phyloP scores from a whole-genome alignment of 2,888 invertebrate species.

The Melipona beecheii region DNA sequence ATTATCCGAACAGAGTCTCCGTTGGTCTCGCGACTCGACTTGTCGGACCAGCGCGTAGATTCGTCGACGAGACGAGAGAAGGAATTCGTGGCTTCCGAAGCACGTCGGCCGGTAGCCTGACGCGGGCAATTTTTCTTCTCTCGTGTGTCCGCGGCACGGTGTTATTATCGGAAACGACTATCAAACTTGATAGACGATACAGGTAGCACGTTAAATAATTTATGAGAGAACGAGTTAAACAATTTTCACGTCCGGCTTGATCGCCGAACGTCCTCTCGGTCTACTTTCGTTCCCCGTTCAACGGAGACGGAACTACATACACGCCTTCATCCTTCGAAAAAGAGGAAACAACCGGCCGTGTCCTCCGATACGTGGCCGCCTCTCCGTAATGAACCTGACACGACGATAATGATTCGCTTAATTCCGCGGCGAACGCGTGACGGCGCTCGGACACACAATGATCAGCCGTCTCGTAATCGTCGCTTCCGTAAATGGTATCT shows the following conservation, averaged over 20 bases:
- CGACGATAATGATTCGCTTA: conserved; percentile 65
- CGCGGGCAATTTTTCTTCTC: conserved; percentile 18
- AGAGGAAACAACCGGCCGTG: conserved; percentile 26
- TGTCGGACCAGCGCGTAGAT: background rate
- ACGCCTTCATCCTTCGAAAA: conserved; percentile 37
- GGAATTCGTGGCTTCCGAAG: background rate
- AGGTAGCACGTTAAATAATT: conserved; percentile 66
- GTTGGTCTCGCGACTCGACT: background rate
- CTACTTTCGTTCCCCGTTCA: conserved; percentile 48
- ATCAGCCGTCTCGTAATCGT: conserved; percentile 25
- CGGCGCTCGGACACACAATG: conserved; percentile 36
- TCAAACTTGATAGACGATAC: conserved; percentile 66
- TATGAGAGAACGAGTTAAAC: conserved; percentile 69
- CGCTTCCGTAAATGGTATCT: conserved; percentile 37
- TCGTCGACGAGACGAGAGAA: background rate
- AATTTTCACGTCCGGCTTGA: conserved; percentile 68
- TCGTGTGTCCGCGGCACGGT: conserved; percentile 19
- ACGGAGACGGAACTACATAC: conserved; percentile 11
- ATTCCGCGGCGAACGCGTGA: conserved; percentile 51
- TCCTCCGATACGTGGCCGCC: conserved; percentile 28
- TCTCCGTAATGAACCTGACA: conserved; percentile 64
- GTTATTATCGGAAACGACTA: conserved; percentile 58
- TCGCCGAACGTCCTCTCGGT: conserved; percentile 50
- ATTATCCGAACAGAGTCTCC: background rate
- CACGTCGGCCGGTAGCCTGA: background rate